Percentiles rank a stretch among this genome's conserved stretches.
phyloP scores from a whole-genome alignment of 23 tunicate species.

The Clavelina lepadiformis region DNA sequence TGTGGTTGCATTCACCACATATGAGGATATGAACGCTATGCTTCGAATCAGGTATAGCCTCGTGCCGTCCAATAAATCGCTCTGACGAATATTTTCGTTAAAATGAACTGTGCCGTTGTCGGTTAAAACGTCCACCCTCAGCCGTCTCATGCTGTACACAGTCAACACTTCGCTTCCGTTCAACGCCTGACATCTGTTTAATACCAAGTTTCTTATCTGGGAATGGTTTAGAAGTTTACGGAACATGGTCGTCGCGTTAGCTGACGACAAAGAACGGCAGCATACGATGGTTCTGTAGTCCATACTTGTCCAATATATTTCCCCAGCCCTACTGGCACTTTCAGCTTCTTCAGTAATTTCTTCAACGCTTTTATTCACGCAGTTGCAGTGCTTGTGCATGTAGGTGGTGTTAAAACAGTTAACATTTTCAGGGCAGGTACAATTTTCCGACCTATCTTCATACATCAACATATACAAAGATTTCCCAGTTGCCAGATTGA shows the following conservation, averaged over 20 bases:
- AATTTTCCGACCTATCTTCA: too few relatives aligned
- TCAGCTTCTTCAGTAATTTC: neutral
- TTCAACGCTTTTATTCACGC: neutral
- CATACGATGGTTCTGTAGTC: conserved; percentile 12
- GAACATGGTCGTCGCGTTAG: conserved; percentile 16
- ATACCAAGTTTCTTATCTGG: neutral
- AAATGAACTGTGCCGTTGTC: too few relatives aligned
- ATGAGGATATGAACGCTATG: too few relatives aligned
- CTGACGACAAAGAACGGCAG: neutral
- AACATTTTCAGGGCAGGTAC: too few relatives aligned
- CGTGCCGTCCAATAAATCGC: too few relatives aligned
- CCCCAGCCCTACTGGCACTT: neutral
- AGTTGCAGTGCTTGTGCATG: too few relatives aligned
- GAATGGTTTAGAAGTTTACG: conserved; percentile 4
- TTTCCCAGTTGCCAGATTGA: too few relatives aligned
- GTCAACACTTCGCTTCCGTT: conserved; percentile 1
- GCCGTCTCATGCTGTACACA: conserved; percentile 4
- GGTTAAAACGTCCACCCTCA: neutral
- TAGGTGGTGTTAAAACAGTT: too few relatives aligned
- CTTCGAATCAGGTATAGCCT: too few relatives aligned
- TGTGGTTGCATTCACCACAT: too few relatives aligned
- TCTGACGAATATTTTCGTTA: too few relatives aligned
- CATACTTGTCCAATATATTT: conserved; percentile 2
- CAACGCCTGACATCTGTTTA: conserved; percentile 2
- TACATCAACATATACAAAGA: too few relatives aligned